These are phyloP conservation scores for Leptarthrus brevirostris DNA, from an alignment of 2,888 invertebrate genomes.

Conservation along the genomic window DNA sequence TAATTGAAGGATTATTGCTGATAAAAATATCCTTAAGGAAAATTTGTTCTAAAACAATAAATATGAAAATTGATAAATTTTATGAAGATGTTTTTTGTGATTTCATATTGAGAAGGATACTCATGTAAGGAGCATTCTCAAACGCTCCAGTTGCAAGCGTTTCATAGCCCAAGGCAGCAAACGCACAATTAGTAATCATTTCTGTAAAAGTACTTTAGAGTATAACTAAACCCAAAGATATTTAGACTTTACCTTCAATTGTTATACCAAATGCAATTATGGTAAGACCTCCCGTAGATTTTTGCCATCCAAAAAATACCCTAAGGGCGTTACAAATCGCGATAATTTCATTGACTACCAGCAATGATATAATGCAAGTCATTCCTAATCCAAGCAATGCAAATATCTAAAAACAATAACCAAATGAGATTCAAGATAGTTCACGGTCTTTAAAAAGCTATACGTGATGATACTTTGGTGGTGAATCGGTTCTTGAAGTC, in stretches of 20 bases:
- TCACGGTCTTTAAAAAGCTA: neutral
- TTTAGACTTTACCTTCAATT: constrained; percentile 17
- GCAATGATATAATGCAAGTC: neutral
- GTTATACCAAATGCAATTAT: neutral
- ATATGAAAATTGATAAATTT: no score
- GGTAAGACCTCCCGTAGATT: neutral
- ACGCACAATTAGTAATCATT: constrained; percentile 14
- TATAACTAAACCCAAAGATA: no score
- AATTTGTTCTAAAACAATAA: no score
- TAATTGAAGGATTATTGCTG: neutral
- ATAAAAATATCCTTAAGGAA: neutral
- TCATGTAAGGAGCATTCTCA: neutral
- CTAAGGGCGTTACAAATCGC: neutral
- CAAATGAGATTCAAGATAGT: neutral
- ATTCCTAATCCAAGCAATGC: neutral
- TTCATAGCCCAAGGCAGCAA: neutral
- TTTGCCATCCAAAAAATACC: neutral
- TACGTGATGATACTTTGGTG: constrained; percentile 24
- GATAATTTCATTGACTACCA: neutral
- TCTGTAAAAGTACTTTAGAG: neutral
- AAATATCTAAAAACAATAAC: neutral
- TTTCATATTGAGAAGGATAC: constrained; percentile 11
- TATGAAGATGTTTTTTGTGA: no score
- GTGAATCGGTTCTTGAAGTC: neutral
- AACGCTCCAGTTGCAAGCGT: neutral